A percentile compares a stretch with the other conserved stretches of the same genome.
Evolutionary conservation across 2,888 invertebrate species (phyloP).

Genomic region (Tanytarsus gracilentus): DNA sequence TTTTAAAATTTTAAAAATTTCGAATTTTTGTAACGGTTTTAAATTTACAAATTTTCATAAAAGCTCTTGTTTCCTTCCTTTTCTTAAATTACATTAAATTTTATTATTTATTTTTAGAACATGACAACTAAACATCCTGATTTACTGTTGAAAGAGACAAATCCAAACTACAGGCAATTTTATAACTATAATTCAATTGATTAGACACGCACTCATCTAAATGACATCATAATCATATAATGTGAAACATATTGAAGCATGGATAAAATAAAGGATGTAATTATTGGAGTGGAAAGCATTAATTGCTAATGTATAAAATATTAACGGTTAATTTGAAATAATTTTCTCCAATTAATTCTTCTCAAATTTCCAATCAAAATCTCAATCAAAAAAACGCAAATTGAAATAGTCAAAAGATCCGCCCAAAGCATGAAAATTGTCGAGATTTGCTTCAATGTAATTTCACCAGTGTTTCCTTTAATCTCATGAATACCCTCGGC

Average conservation of each 20-base stretch:
- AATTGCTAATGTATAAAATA: too few relatives aligned
- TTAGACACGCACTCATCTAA: not conserved
- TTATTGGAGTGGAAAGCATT: too few relatives aligned
- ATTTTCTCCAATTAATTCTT: too few relatives aligned
- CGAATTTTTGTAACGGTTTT: not conserved
- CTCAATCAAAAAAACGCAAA: too few relatives aligned
- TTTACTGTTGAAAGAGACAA: constrained; percentile 28
- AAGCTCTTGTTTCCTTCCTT: constrained; percentile 30
- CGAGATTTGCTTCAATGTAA: too few relatives aligned
- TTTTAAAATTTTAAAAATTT: too few relatives aligned
- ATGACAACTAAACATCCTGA: constrained; percentile 27
- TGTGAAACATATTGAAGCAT: not conserved
- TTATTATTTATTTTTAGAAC: constrained; percentile 32
- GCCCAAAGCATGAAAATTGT: too few relatives aligned
- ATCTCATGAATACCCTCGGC: too few relatives aligned
- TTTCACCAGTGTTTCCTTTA: too few relatives aligned
- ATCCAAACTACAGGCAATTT: constrained; percentile 29
- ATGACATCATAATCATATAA: not conserved
- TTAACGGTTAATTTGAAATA: too few relatives aligned
- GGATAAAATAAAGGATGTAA: not conserved
- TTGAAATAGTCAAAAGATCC: too few relatives aligned
- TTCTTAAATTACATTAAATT: constrained; percentile 24
- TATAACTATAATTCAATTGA: constrained; percentile 30
- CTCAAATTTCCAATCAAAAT: too few relatives aligned
- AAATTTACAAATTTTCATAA: constrained; percentile 1